Conservation (phyloP, 2,888 invertebrate species). For the Andrena hattorfiana region DNA sequence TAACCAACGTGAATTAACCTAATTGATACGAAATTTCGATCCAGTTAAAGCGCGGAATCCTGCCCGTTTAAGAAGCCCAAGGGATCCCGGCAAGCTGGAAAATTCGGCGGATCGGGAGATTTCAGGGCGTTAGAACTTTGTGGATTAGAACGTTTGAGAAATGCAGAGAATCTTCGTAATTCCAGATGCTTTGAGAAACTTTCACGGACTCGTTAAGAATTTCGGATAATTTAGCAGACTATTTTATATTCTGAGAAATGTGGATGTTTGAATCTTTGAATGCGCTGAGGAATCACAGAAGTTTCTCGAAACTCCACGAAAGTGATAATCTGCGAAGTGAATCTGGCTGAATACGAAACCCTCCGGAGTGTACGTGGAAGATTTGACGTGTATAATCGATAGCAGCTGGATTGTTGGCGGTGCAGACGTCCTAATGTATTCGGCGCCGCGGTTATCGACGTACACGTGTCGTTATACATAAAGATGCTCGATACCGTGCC, state of each 20-base stretch:
- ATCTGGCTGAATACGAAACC: not conserved
- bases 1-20: conserved; percentile 8
- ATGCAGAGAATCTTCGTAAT: not conserved
- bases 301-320: too few relatives aligned
- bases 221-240: not conserved
- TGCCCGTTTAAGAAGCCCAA: not conserved
- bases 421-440: conserved; percentile 76
- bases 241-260: not conserved
- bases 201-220: not conserved
- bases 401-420: conserved; percentile 30
- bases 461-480: conserved; percentile 53
- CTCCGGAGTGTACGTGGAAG: not conserved
- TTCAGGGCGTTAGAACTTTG: not conserved
- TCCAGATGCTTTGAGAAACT: not conserved
- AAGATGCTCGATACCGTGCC: conserved; percentile 44
- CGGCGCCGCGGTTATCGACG: conserved; percentile 77
- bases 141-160: not conserved
- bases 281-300: not conserved
- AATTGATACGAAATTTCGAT: conserved; percentile 27
- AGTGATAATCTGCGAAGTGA: not conserved
- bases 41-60: not conserved
- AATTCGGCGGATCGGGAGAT: not conserved
- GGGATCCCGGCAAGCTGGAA: not conserved
- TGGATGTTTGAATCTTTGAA: not conserved
- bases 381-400: conserved; percentile 37